Evolutionary conservation across 2,888 invertebrate species (phyloP).

Genomic region (Temnothorax rugatulus): DNA sequence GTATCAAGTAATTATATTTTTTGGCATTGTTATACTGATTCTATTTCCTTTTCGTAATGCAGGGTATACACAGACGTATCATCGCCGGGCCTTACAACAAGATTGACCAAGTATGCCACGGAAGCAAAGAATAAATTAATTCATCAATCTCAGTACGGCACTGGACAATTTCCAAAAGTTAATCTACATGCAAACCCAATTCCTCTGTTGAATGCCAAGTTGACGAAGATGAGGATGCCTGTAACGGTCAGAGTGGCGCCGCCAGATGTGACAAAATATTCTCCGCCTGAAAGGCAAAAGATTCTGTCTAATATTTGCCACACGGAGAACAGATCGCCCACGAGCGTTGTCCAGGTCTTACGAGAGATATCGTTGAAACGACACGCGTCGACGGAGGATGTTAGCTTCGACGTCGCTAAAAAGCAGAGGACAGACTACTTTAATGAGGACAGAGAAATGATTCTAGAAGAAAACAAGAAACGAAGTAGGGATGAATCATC

Average conservation of each 20-base stretch:
- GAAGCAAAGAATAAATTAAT: conserved; percentile 82
- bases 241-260: conserved; percentile 83
- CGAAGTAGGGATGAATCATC: conserved; percentile 82
- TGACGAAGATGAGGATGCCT: conserved; percentile 76
- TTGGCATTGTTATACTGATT: background rate
- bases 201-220: conserved; percentile 80
- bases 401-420: conserved; percentile 80
- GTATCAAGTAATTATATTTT: background rate
- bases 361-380: conserved; percentile 83
- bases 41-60: background rate
- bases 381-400: conserved; percentile 83
- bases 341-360: conserved; percentile 78
- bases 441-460: conserved; percentile 76
- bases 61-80: conserved; percentile 78
- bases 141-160: conserved; percentile 82
- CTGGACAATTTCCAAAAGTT: conserved; percentile 84
- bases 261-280: conserved; percentile 77
- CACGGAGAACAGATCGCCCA: conserved; percentile 64
- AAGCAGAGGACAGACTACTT: conserved; percentile 82
- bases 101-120: conserved; percentile 83
- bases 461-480: conserved; percentile 82
- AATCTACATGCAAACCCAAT: conserved; percentile 81
- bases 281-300: conserved; percentile 77
- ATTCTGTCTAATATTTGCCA: conserved; percentile 68
- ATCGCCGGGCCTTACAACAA: conserved; percentile 82